A percentile compares a stretch with the other conserved stretches of the same genome.
These are phyloP conservation scores for Metopia argyrocephala DNA, from an alignment of 2,888 invertebrate species.

Conservation along the genomic window DNA sequence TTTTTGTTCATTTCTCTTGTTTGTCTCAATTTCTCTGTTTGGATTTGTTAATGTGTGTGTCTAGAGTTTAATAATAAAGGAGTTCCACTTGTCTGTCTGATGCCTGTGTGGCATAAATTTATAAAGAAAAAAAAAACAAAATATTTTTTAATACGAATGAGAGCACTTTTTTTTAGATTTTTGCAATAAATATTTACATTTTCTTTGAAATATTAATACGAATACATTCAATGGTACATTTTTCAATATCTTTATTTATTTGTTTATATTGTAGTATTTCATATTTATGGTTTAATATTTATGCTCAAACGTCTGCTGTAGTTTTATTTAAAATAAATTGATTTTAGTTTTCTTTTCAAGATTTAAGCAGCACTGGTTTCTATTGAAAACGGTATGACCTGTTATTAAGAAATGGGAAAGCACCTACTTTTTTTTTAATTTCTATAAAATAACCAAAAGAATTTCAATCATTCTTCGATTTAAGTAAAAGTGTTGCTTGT, in stretches of 20 bases:
- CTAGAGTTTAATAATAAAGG: no score
- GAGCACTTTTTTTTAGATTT: no score
- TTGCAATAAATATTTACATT: conserved; percentile 37
- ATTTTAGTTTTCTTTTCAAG: neutral
- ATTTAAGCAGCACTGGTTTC: neutral
- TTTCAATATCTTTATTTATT: neutral
- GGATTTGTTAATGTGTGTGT: no score
- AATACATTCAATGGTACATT: conserved; percentile 1
- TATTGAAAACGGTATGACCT: neutral
- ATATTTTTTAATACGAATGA: no score
- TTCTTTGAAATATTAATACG: conserved; percentile 19
- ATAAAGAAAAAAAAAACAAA: neutral
- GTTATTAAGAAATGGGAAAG: no score
- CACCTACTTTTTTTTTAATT: no score
- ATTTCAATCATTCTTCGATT: no score
- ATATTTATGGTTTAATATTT: neutral
- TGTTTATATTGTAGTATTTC: neutral
- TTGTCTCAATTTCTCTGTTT: neutral
- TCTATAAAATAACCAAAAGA: no score
- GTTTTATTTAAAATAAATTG: neutral
- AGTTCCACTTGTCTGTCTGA: neutral
- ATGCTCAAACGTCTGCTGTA: neutral
- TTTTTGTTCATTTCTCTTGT: conserved; percentile 3
- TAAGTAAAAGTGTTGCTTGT: no score
- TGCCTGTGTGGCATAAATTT: neutral